Evolutionary conservation across 1,140 invertebrate species (phyloP).

Genomic region (Diorhabda carinulata): DNA sequence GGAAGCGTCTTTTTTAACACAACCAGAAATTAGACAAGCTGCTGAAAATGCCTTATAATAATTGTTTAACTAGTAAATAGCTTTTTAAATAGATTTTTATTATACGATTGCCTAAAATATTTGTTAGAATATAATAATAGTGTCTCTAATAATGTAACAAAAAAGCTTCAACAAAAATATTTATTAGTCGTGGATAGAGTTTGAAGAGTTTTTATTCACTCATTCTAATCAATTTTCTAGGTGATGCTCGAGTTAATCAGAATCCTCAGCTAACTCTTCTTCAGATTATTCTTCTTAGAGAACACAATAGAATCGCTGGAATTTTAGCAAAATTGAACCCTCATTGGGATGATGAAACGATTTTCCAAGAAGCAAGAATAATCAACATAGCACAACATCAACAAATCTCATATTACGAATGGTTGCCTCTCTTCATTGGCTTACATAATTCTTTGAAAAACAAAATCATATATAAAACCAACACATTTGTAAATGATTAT

Average conservation of each 20-base stretch:
- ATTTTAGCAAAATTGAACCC: slow-evolving; percentile 71
- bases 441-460: slow-evolving; percentile 65
- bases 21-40: too few relatives aligned
- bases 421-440: slow-evolving; percentile 75
- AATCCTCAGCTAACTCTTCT: slow-evolving; percentile 75
- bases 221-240: slow-evolving; percentile 47
- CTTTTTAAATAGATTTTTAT: too few relatives aligned
- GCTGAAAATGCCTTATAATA: too few relatives aligned
- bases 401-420: slow-evolving; percentile 84
- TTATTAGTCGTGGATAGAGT: not conserved
- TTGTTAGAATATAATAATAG: too few relatives aligned
- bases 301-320: slow-evolving; percentile 86
- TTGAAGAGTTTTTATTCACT: not conserved
- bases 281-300: slow-evolving; percentile 78
- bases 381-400: slow-evolving; percentile 76
- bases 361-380: slow-evolving; percentile 82
- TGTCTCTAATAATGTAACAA: too few relatives aligned
- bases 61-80: too few relatives aligned
- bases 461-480: slow-evolving; percentile 62
- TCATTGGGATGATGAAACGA: slow-evolving; percentile 80
- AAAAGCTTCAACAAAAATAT: not conserved
- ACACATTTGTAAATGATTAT: slow-evolving; percentile 78
- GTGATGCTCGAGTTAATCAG: slow-evolving; percentile 85
- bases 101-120: too few relatives aligned
- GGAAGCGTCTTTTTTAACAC: too few relatives aligned